A percentile compares a stretch with the other conserved stretches of the same genome.
These are phyloP conservation scores for fruit fly (Drosophila melanogaster) DNA, from an alignment of 1,140 invertebrate species.

Conservation along the genomic window DNA sequence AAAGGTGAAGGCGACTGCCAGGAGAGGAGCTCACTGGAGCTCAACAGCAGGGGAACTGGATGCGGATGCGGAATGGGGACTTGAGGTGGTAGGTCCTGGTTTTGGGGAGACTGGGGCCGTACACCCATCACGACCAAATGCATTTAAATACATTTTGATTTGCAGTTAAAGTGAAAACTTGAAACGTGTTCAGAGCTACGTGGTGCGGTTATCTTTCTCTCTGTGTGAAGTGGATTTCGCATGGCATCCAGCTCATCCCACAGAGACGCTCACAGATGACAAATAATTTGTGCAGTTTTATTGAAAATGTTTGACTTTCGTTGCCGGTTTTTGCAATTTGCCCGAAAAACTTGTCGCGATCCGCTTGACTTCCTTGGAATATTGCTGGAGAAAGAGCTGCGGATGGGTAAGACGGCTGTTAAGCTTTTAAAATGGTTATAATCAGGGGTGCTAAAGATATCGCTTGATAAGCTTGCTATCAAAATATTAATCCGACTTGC, in stretches of 20 bases:
- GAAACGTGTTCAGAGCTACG: constrained; percentile 60
- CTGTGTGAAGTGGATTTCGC: constrained; percentile 13
- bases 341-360: constrained; percentile 50
- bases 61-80: neutral
- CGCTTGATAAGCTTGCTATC: neutral
- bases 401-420: neutral
- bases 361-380: constrained; percentile 35
- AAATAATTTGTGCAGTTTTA: constrained; percentile 82
- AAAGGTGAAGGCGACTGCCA: constrained; percentile 53
- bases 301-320: constrained; percentile 80
- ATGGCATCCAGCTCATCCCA: neutral
- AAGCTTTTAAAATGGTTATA: neutral
- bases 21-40: neutral
- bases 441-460: neutral
- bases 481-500: neutral
- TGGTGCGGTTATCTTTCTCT: constrained; percentile 54
- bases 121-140: constrained; percentile 65
- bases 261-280: constrained; percentile 49
- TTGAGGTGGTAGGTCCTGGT: neutral
- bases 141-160: constrained; percentile 83
- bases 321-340: constrained; percentile 44
- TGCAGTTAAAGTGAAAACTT: constrained; percentile 74
- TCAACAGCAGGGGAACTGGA: neutral
- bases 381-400: constrained; percentile 19
- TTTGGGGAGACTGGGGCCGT: constrained; percentile 16